Percentiles rank a stretch among this genome's conserved stretches.
Conservation (phyloP, 2,888 invertebrate genomes). For the Apeira syringaria region DNA sequence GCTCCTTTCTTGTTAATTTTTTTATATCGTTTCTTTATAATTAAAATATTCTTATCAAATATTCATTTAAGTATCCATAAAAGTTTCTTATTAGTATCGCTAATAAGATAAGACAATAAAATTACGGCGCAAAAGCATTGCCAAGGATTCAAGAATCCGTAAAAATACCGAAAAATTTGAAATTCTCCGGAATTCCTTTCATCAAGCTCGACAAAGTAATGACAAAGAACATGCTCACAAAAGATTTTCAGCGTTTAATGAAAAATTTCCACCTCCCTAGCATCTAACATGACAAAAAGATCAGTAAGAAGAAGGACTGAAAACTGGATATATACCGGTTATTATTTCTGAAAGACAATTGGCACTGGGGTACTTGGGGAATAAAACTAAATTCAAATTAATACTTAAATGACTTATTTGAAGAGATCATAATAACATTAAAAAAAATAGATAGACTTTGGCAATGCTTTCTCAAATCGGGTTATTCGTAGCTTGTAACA, state of each 20-base stretch:
- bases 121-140: slow-evolving; percentile 7
- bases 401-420: no score
- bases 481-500: no score
- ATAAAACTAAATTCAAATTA: no score
- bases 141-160: slow-evolving; percentile 7
- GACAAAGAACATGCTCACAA: slow-evolving; percentile 17
- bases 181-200: slow-evolving; percentile 16
- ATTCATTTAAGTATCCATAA: no score
- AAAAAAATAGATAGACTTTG: no score
- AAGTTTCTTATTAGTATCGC: not conserved
- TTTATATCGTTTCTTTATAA: no score
- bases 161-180: slow-evolving; percentile 14
- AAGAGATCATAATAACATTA: no score
- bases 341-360: no score
- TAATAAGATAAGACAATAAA: slow-evolving; percentile 13
- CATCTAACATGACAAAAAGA: slow-evolving; percentile 15
- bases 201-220: slow-evolving; percentile 21
- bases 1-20: no score
- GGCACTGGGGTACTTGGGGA: no score
- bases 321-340: not conserved
- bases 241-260: slow-evolving; percentile 20
- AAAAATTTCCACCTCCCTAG: slow-evolving; percentile 15
- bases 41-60: no score
- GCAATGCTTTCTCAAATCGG: no score
- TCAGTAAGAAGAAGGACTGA: not conserved